Evolutionary conservation across 1,140 invertebrate species (phyloP).

Genomic region (Drosophila lacertosa): DNA sequence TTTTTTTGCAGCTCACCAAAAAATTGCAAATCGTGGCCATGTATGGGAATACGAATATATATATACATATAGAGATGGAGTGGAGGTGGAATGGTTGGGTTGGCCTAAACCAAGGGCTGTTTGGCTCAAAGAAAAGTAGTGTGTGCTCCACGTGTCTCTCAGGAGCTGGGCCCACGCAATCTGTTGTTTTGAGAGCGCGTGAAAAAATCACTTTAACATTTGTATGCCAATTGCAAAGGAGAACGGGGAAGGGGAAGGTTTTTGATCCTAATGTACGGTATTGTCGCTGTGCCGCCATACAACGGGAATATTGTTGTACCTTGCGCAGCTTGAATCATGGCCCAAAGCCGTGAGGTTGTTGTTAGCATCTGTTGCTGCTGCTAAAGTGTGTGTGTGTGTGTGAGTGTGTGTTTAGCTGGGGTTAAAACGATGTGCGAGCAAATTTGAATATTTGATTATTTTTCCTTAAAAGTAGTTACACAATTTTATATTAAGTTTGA

Average conservation of each 20-base stretch:
- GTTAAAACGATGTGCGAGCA: slow-evolving; percentile 53
- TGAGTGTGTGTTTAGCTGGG: neutral
- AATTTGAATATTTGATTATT: slow-evolving; percentile 61
- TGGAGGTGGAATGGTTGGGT: slow-evolving; percentile 2
- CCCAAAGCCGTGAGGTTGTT: slow-evolving; percentile 62
- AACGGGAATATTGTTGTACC: slow-evolving; percentile 51
- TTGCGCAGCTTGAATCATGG: slow-evolving; percentile 48
- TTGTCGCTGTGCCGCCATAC: slow-evolving; percentile 26
- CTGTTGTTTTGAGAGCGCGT: slow-evolving; percentile 64
- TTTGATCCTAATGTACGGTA: slow-evolving; percentile 5
- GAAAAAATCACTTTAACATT: slow-evolving; percentile 77
- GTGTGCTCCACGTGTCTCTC: slow-evolving; percentile 10
- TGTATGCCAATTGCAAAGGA: slow-evolving; percentile 72
- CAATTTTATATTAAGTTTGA: slow-evolving; percentile 11
- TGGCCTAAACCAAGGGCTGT: neutral
- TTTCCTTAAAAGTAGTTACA: slow-evolving; percentile 7
- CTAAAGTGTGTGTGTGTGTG: neutral
- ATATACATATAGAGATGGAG: too few relatives aligned
- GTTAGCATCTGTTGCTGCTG: slow-evolving; percentile 62
- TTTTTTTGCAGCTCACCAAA: slow-evolving; percentile 39
- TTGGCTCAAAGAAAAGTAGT: slow-evolving; percentile 54
- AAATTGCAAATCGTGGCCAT: slow-evolving; percentile 46
- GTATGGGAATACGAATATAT: slow-evolving; percentile 19
- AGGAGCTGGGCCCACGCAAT: slow-evolving; percentile 20
- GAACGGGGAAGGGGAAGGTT: neutral